These are phyloP conservation scores for Balaeniceps rex DNA, from an alignment of 2,113 vertebrate genomes.

Conservation along the genomic window DNA sequence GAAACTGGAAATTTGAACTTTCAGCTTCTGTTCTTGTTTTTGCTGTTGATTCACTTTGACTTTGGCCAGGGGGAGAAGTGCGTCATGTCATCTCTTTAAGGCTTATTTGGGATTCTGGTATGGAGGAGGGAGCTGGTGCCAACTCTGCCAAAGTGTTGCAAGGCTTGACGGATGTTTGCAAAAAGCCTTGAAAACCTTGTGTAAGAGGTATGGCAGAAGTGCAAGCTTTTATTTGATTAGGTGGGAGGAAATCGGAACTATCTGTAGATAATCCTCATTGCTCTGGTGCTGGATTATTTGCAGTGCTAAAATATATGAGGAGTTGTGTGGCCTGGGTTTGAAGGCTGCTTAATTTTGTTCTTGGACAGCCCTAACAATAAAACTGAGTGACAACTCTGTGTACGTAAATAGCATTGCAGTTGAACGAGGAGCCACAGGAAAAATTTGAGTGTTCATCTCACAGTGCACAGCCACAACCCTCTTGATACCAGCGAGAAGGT, in stretches of 20 bases:
- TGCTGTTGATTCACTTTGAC: conserved; percentile 11
- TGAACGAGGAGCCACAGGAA: neutral
- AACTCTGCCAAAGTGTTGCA: neutral
- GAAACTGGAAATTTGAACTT: neutral
- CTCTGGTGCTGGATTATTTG: neutral
- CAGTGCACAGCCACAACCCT: neutral
- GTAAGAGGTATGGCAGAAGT: neutral
- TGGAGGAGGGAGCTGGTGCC: conserved; percentile 25
- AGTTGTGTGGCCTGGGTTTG: neutral
- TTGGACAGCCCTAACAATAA: neutral
- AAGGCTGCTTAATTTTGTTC: neutral
- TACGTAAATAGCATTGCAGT: neutral
- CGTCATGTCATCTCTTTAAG: neutral
- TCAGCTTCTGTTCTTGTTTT: conserved; percentile 20
- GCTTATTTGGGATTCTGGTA: neutral
- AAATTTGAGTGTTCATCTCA: neutral
- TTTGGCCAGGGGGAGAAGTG: neutral
- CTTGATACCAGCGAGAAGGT: neutral
- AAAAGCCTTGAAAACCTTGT: neutral
- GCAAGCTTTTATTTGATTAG: neutral
- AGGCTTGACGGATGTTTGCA: conserved; percentile 19
- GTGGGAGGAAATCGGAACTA: neutral
- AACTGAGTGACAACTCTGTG: neutral
- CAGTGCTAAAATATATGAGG: neutral
- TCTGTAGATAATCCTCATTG: neutral